Evolutionary conservation across 2,888 invertebrate genomes (phyloP).

Genomic region (Lochmaea crataegi): DNA sequence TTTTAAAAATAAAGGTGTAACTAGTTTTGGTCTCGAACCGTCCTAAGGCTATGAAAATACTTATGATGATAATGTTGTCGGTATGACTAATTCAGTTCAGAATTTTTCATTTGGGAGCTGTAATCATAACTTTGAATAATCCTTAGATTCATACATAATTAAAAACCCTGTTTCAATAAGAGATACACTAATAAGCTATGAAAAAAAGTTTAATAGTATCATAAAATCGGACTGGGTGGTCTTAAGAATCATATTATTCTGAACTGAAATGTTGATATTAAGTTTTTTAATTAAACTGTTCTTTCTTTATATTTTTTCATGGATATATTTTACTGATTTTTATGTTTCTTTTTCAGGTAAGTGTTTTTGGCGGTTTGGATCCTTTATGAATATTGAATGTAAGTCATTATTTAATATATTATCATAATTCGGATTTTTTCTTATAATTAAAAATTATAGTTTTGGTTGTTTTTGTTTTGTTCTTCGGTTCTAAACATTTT

Average conservation of each 20-base stretch:
- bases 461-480: too few species aligned
- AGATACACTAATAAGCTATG: constrained; percentile 20
- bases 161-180: constrained; percentile 27
- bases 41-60: too few species aligned
- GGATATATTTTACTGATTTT: constrained; percentile 13
- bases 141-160: constrained; percentile 39
- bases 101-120: background rate
- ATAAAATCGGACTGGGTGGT: constrained; percentile 27
- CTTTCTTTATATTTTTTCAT: background rate
- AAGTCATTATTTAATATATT: background rate
- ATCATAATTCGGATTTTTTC: background rate
- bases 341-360: constrained; percentile 31
- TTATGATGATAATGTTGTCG: background rate
- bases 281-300: constrained; percentile 38
- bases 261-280: constrained; percentile 24
- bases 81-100: background rate
- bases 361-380: constrained; percentile 13
- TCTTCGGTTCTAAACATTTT: background rate
- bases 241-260: constrained; percentile 17
- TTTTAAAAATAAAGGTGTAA: too few species aligned
- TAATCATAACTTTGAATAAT: too few species aligned
- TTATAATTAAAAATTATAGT: background rate
- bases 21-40: too few species aligned
- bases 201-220: constrained; percentile 20
- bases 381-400: background rate